These are phyloP conservation scores for Heteractis magnifica DNA, from an alignment of 92 coral and sea anemone species.

Conservation along the genomic window DNA sequence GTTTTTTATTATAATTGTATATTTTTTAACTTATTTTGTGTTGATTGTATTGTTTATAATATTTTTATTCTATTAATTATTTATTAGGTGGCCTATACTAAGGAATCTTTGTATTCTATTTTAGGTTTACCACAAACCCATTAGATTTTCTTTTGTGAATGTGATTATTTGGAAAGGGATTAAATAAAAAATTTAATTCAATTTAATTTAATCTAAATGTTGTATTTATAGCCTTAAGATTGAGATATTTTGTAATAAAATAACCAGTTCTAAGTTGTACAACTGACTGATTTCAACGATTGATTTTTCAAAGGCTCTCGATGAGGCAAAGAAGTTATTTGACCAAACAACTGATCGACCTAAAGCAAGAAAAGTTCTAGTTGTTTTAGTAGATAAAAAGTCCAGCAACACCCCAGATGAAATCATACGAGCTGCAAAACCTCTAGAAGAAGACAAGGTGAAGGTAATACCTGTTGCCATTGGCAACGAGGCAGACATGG, in stretches of 20 bases:
- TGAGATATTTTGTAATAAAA: not conserved
- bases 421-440: constrained; percentile 46
- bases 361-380: constrained; percentile 63
- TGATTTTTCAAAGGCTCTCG: constrained; percentile 36
- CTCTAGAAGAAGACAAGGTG: constrained; percentile 59
- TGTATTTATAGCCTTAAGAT: no score
- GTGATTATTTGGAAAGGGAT: no score
- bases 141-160: no score
- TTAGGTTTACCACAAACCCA: no score
- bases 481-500: constrained; percentile 61
- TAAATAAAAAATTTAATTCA: no score
- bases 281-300: not conserved
- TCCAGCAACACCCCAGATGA: constrained; percentile 51
- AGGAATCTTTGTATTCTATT: no score
- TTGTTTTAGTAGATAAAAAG: constrained; percentile 74
- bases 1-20: no score
- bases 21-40: no score
- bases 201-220: no score
- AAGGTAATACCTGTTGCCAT: constrained; percentile 78
- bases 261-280: not conserved
- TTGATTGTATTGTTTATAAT: no score
- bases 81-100: no score
- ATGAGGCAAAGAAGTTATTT: constrained; percentile 46
- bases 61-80: no score
- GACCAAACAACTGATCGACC: constrained; percentile 59